These are phyloP conservation scores for Proterorhinus semilunaris DNA, from an alignment of 2,113 vertebrate species.

Conservation along the genomic window DNA sequence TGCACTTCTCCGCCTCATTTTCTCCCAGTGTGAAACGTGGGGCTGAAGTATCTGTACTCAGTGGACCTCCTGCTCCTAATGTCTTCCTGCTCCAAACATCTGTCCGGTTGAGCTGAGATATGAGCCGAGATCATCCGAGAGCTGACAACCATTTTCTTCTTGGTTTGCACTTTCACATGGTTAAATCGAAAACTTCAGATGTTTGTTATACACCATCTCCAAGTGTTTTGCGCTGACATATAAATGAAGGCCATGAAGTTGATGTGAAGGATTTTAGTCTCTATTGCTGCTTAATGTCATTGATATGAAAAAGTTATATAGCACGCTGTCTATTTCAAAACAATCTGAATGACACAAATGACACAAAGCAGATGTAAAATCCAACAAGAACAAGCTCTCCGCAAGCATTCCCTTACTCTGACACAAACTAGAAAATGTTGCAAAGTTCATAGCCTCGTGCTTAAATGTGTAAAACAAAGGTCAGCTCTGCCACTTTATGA, in stretches of 20 bases:
- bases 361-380: constrained; percentile 26
- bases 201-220: too few species aligned
- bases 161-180: too few species aligned
- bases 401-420: not conserved
- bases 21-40: constrained; percentile 12
- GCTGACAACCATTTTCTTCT: not conserved
- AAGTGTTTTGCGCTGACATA: too few species aligned
- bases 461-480: constrained; percentile 60
- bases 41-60: constrained; percentile 36
- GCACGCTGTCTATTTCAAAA: not conserved
- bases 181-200: too few species aligned
- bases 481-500: constrained; percentile 45
- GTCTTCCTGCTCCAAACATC: constrained; percentile 56
- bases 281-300: too few species aligned
- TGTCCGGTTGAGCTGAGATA: constrained; percentile 31
- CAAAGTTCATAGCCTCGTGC: constrained; percentile 27
- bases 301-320: not conserved
- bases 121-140: constrained; percentile 43
- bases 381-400: not conserved
- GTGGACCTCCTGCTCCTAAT: constrained; percentile 63
- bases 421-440: constrained; percentile 18
- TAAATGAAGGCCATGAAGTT: too few species aligned
- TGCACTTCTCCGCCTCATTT: constrained; percentile 34
- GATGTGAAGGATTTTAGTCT: too few species aligned
- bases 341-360: constrained; percentile 25